Evolutionary conservation across 2,888 invertebrate genomes (phyloP).

Genomic region (Biston stratarius): DNA sequence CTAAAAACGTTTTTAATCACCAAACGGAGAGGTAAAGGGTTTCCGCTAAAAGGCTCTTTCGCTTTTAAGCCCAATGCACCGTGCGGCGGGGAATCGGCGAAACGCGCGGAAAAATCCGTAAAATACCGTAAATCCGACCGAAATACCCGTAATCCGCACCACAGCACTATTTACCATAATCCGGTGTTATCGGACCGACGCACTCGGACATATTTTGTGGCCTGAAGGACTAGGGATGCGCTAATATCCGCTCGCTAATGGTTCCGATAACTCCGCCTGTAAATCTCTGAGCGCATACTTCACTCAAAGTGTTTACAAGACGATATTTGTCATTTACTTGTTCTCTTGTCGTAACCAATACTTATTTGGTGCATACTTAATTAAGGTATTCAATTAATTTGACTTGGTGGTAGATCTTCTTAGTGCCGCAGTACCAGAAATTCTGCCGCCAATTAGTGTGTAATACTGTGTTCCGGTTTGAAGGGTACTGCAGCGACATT

Average conservation of each 20-base stretch:
- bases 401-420: no score
- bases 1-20: conserved; percentile 27
- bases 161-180: conserved; percentile 70
- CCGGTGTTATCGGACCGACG: conserved; percentile 65
- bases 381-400: no score
- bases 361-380: no score
- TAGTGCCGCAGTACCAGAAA: no score
- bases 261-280: not conserved
- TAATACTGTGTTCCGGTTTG: no score
- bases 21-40: conserved; percentile 39
- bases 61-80: conserved; percentile 16
- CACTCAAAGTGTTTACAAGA: no score
- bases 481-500: no score
- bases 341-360: no score
- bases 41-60: conserved; percentile 44
- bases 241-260: conserved; percentile 15
- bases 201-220: conserved; percentile 66
- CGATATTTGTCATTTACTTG: no score
- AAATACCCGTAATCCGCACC: conserved; percentile 64
- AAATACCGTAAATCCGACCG: conserved; percentile 64
- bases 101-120: conserved; percentile 62
- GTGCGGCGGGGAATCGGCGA: conserved; percentile 37
- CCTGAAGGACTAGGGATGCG: conserved; percentile 40
- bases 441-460: no score
- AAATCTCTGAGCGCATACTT: not conserved